A percentile compares a stretch with the other conserved stretches of the same genome.
Conservation (phyloP, 2,888 invertebrate species). For the Hofmannophila pseudospretella region DNA sequence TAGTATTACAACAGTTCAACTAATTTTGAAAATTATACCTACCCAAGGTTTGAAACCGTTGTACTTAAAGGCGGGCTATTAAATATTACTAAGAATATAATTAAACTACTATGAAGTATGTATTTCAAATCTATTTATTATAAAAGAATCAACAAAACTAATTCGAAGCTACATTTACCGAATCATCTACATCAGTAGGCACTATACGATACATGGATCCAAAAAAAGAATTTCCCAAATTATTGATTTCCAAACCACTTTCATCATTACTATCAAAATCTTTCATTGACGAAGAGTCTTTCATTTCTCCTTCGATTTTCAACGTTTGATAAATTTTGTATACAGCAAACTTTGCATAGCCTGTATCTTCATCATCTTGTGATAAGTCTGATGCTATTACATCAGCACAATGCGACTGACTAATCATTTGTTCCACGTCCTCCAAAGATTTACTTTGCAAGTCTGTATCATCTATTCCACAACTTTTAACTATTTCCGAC, state of each 20-base stretch:
- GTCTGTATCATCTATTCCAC: conserved; percentile 36
- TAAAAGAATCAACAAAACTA: conserved; percentile 9
- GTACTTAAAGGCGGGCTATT: not conserved
- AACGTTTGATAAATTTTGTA: conserved; percentile 56
- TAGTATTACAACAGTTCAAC: not conserved
- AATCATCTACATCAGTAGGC: conserved; percentile 41
- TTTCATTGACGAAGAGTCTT: conserved; percentile 60
- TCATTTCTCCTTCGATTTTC: conserved; percentile 36
- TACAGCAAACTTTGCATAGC: conserved; percentile 55
- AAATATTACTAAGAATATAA: not conserved
- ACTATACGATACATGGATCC: conserved; percentile 50
- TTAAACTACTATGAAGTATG: not conserved
- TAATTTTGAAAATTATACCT: conserved; percentile 6
- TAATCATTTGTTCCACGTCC: conserved; percentile 40
- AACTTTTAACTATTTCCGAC: conserved; percentile 52
- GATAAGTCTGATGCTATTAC: conserved; percentile 31
- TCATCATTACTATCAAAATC: conserved; percentile 35
- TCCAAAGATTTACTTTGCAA: conserved; percentile 29
- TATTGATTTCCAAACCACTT: conserved; percentile 19
- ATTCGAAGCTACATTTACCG: conserved; percentile 41
- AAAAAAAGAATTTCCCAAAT: conserved; percentile 30
- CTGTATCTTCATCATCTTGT: conserved; percentile 34
- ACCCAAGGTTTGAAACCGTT: no score
- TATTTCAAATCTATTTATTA: not conserved
- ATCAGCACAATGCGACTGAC: conserved; percentile 24